Conservation (phyloP, 2,888 invertebrate genomes). For the Epinotia demarniana region DNA sequence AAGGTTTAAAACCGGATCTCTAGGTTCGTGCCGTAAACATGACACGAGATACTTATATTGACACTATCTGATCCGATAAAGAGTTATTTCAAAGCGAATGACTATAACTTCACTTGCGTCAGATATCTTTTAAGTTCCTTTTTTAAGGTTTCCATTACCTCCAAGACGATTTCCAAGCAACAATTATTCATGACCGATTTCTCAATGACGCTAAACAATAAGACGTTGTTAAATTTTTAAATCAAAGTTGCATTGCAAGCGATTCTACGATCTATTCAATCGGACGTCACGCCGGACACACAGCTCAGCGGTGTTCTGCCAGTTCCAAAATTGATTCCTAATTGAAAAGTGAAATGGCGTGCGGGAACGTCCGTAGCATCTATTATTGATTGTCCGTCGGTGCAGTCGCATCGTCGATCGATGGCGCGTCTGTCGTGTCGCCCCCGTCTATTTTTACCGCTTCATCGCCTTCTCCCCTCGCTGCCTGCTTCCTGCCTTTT, state of each 20-base stretch:
- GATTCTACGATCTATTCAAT: not conserved
- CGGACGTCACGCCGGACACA: not conserved
- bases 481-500: constrained; percentile 82
- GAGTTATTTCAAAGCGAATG: constrained; percentile 32
- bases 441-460: constrained; percentile 84
- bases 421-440: constrained; percentile 76
- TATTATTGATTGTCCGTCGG: constrained; percentile 77
- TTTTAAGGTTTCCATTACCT: constrained; percentile 11
- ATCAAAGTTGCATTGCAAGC: constrained; percentile 2
- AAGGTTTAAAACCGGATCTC: constrained; percentile 11
- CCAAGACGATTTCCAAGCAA: constrained; percentile 6
- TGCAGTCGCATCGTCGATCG: constrained; percentile 79
- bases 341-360: constrained; percentile 45
- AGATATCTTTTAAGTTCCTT: constrained; percentile 14
- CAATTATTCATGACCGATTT: not conserved
- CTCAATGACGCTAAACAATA: constrained; percentile 6
- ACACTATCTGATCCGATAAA: constrained; percentile 41
- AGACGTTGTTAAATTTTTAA: not conserved
- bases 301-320: not conserved
- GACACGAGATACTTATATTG: constrained; percentile 31
- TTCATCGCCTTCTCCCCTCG: constrained; percentile 83
- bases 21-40: constrained; percentile 32
- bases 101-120: constrained; percentile 31
- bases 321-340: constrained; percentile 23
- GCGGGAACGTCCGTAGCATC: constrained; percentile 53